These are phyloP conservation scores for Scaptomyza cyrtandrae DNA, from an alignment of 2,888 invertebrate species.

Conservation along the genomic window DNA sequence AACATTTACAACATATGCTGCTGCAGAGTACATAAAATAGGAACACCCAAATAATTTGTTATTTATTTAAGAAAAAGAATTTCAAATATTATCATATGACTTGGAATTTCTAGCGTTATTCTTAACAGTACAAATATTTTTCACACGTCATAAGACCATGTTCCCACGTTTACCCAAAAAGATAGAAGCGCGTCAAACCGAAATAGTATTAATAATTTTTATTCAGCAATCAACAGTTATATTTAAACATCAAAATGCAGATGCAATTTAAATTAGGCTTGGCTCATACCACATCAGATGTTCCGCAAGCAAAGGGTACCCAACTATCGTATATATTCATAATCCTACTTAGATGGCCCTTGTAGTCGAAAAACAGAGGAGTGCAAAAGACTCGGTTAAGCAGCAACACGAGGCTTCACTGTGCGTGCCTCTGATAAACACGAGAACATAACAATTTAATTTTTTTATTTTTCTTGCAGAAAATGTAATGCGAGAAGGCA, in stretches of 20 bases:
- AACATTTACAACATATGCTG: too few relatives aligned
- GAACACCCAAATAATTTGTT: neutral
- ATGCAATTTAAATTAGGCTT: neutral
- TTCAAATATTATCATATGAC: neutral
- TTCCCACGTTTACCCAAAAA: too few relatives aligned
- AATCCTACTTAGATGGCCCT: conserved; percentile 34
- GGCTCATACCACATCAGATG: too few relatives aligned
- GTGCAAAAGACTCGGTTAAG: conserved; percentile 15
- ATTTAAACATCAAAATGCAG: conserved; percentile 10
- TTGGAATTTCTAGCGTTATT: neutral
- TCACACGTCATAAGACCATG: too few relatives aligned
- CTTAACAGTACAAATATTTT: neutral
- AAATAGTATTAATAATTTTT: neutral
- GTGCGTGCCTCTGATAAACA: neutral
- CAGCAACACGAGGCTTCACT: neutral
- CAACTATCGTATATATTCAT: too few relatives aligned
- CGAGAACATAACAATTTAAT: neutral
- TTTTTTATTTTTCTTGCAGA: conserved; percentile 58
- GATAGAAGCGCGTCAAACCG: too few relatives aligned
- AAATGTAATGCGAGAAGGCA: conserved; percentile 68
- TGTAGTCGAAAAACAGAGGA: conserved; percentile 22
- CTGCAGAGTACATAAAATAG: too few relatives aligned
- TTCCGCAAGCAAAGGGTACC: too few relatives aligned
- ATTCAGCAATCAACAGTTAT: neutral
- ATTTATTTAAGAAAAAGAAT: neutral